Percentiles rank a stretch among this genome's conserved stretches.
phyloP scores from a whole-genome alignment of 2,797 vertebrate genomes.

The Rhodeus uyekii region DNA sequence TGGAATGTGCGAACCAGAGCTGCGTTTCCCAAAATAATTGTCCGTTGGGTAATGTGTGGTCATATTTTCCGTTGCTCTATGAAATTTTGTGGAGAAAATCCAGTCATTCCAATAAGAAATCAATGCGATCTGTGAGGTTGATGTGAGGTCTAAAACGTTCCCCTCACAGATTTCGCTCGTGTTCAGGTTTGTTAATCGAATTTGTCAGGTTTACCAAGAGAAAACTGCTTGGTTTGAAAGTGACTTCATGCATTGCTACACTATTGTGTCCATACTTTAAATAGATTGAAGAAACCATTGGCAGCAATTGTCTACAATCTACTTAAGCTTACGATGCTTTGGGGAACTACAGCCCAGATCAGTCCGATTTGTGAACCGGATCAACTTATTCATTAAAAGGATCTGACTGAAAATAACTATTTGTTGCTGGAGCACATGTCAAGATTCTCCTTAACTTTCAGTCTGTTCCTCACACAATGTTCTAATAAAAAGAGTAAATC shows the following conservation, averaged over 20 bases:
- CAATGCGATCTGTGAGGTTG: neutral
- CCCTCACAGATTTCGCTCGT: neutral
- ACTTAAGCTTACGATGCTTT: neutral
- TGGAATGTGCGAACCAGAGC: neutral
- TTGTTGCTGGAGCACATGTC: neutral
- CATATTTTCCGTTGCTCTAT: neutral
- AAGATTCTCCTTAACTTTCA: neutral
- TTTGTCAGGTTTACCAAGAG: neutral
- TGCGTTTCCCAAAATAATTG: neutral
- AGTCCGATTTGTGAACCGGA: neutral
- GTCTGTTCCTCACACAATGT: neutral
- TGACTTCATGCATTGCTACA: neutral
- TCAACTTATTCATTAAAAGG: neutral
- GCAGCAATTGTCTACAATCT: neutral
- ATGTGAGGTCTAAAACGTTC: neutral
- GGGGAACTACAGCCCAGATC: neutral
- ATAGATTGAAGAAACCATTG: no score
- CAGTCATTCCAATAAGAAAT: neutral
- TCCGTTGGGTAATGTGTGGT: neutral
- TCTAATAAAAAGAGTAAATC: conserved; percentile 1
- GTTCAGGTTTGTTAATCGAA: neutral
- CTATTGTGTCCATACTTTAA: neutral
- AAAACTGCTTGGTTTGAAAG: neutral
- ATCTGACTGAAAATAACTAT: neutral
- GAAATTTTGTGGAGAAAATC: neutral